Evolutionary conservation across 2,888 invertebrate genomes (phyloP).

Genomic region (Elegia similella): DNA sequence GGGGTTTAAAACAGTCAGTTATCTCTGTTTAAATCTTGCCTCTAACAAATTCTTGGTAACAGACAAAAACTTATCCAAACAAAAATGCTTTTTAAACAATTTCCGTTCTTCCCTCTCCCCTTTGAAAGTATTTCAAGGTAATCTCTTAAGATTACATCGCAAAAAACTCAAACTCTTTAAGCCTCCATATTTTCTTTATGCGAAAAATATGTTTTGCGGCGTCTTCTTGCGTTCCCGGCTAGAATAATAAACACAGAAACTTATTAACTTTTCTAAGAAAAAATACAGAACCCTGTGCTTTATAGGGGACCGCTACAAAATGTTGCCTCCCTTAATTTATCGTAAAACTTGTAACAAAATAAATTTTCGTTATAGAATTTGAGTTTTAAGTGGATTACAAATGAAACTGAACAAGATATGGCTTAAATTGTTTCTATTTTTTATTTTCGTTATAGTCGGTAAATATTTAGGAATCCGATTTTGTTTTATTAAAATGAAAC

Average conservation of each 20-base stretch:
- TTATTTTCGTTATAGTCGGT: too few relatives aligned
- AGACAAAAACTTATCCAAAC: constrained; percentile 34
- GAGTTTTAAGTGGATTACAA: not conserved
- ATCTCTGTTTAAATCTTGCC: not conserved
- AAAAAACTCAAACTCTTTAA: constrained; percentile 68
- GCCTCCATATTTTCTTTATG: constrained; percentile 66
- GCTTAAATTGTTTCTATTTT: not conserved
- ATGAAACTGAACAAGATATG: not conserved
- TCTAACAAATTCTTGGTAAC: too few relatives aligned
- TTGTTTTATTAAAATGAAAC: not conserved
- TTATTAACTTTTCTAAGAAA: constrained; percentile 55
- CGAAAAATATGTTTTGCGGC: constrained; percentile 59
- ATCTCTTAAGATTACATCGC: constrained; percentile 69
- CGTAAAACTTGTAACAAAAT: constrained; percentile 28
- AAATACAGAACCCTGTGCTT: constrained; percentile 36
- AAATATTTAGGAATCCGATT: too few relatives aligned
- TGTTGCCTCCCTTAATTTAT: constrained; percentile 36
- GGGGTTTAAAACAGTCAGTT: not conserved
- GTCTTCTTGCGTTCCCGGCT: constrained; percentile 35
- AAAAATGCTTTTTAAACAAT: constrained; percentile 57
- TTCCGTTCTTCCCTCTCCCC: constrained; percentile 46
- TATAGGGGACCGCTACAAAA: constrained; percentile 34
- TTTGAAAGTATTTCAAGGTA: constrained; percentile 66
- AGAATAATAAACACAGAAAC: constrained; percentile 60
- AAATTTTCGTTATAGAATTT: constrained; percentile 6